Percentiles rank a stretch among this genome's conserved stretches.
These are phyloP conservation scores for Pangasius mekongensis DNA, from an alignment of 2,797 vertebrate genomes.

Conservation along the genomic window DNA sequence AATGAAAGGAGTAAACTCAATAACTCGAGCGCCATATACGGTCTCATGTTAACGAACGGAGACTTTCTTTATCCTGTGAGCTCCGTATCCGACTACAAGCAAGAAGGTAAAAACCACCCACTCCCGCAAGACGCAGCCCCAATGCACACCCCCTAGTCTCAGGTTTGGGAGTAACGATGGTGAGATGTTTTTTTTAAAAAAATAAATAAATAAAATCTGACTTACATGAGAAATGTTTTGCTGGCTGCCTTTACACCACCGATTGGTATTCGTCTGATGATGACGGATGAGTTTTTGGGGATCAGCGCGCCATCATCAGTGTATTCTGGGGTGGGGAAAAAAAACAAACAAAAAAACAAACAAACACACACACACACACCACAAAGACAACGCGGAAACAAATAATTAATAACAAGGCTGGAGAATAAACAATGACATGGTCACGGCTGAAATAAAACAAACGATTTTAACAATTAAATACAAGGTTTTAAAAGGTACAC, in stretches of 20 bases:
- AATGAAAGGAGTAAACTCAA: neutral
- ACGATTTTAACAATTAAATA: neutral
- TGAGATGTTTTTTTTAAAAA: no score
- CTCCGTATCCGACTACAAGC: neutral
- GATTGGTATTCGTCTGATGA: slow-evolving; percentile 90
- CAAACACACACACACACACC: no score
- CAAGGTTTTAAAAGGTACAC: neutral
- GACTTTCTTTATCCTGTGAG: neutral
- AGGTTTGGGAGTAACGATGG: neutral
- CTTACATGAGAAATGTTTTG: slow-evolving; percentile 89
- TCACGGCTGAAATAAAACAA: neutral
- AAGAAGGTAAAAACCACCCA: neutral
- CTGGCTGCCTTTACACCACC: slow-evolving; percentile 84
- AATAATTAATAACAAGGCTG: neutral
- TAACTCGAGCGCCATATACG: neutral
- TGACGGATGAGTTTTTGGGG: slow-evolving; percentile 93
- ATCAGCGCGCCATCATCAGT: slow-evolving; percentile 85
- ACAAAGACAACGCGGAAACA: neutral
- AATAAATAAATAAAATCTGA: slow-evolving; percentile 50
- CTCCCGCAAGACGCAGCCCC: neutral
- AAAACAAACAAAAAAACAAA: neutral
- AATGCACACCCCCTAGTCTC: neutral
- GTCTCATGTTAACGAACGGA: neutral
- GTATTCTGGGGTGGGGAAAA: slow-evolving; percentile 79
- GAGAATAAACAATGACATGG: neutral